phyloP scores from a whole-genome alignment of 2,888 invertebrate species.

The Dicycla oo region DNA sequence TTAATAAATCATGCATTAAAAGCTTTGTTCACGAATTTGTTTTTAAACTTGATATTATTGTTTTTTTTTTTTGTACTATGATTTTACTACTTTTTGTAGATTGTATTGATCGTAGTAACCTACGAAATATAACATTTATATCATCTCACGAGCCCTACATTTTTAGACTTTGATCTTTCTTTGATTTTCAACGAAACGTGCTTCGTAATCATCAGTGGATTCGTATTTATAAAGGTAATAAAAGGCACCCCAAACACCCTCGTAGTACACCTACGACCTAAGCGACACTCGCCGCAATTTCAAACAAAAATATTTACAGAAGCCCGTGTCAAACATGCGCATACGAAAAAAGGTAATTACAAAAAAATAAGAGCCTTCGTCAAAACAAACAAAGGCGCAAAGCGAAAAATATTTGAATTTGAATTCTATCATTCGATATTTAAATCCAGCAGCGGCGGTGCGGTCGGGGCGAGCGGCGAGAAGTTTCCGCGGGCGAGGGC shows the following conservation, averaged over 20 bases:
- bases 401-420: conserved; percentile 86
- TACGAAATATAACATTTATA: conserved; percentile 26
- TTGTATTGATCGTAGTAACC: background rate
- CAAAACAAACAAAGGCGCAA: conserved; percentile 84
- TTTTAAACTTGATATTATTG: conserved; percentile 2
- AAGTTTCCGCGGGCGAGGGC: conserved; percentile 77
- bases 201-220: conserved; percentile 32
- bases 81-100: background rate
- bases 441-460: conserved; percentile 83
- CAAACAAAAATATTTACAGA: conserved; percentile 54
- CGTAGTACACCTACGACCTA: conserved; percentile 22
- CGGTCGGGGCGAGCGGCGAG: conserved; percentile 81
- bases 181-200: conserved; percentile 25
- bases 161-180: conserved; percentile 20
- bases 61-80: conserved; percentile 5
- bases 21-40: conserved; percentile 40
- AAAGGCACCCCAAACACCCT: conserved; percentile 39
- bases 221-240: conserved; percentile 52
- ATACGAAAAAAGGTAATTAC: conserved; percentile 64
- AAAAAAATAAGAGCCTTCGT: conserved; percentile 72
- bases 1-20: conserved; percentile 57
- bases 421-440: conserved; percentile 90
- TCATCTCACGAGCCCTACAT: conserved; percentile 5
- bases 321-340: conserved; percentile 41
- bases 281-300: conserved; percentile 41